Base-by-base conservation (phyloP, 2,113 vertebrate species). In the Aphyosemion australe region DNA sequence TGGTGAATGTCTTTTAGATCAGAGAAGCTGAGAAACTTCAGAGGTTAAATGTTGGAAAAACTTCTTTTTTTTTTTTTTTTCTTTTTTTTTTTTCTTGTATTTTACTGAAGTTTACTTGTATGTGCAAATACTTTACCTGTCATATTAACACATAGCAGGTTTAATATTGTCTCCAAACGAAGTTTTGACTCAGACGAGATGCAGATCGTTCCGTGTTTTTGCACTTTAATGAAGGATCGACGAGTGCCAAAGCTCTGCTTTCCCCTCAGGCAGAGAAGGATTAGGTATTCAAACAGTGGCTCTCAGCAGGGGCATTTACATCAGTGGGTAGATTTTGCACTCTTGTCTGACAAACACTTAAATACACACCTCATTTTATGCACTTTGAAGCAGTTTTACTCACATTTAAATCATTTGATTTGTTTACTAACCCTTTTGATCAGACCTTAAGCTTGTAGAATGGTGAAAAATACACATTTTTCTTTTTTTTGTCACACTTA, bases 171-270 rank as follows among this genome's bases (percentile, higher is more conserved):
- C 46, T 49, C 18, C 66, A 34, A 64, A 57, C 74, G 41, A 53
- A 50, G 20, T 42, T 18, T 18, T 48, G 31, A 69, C 41, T 54
- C 19, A 52, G 75, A 65, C 65, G 61, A 14, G n/a, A 70, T 69
- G 78, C 42, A 15, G 31, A 81, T 48, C 56, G 11, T 59, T 80
- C 78, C 69, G 16, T 80, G 73, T 88, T 87, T 83, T 69, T 77
- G 56, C 51, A n/a, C 61, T 84, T 55, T 79, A 84, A 87, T 81
- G 73, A 80, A 73, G 63, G 57, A 76, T 66, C 41, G 34, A 52
- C 37, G 50, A 54, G 68, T 82, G 55, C 62, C 65, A 8, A 75
- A 75, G 48, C 71, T 50, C 65, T 71, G 46, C 21, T 51, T 69
- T 20, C 59, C 49, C 75, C 61, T 37, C 58, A 61, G 76, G 78